A percentile compares a stretch with the other conserved stretches of the same genome.
These are phyloP conservation scores for Manduca sexta DNA, from an alignment of 1,140 invertebrate species.

Conservation along the genomic window DNA sequence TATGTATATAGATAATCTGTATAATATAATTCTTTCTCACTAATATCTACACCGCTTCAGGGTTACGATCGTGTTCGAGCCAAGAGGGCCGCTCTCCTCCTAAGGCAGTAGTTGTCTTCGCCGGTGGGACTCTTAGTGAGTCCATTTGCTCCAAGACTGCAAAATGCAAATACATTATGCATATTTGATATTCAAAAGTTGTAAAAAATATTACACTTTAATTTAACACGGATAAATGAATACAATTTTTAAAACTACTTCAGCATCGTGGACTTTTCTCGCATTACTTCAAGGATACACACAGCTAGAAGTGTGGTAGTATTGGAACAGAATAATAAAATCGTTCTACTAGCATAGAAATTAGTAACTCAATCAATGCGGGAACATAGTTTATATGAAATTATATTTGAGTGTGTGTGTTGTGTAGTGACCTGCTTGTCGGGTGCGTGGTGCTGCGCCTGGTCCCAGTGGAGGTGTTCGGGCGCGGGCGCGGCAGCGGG, in stretches of 20 bases:
- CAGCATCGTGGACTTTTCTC: neutral
- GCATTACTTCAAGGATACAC: no score
- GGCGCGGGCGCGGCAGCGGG: constrained; percentile 19
- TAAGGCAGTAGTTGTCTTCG: constrained; percentile 6
- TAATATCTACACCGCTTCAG: constrained; percentile 71
- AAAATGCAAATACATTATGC: no score
- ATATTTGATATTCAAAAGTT: no score
- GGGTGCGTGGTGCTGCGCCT: constrained; percentile 34
- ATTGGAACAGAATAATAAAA: no score
- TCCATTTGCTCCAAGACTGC: constrained; percentile 68
- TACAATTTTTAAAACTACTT: neutral
- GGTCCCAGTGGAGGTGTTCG: constrained; percentile 38
- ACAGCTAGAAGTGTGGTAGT: no score
- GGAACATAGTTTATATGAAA: neutral
- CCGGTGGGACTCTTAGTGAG: constrained; percentile 40
- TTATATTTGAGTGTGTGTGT: constrained; percentile 4
- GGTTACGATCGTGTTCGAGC: constrained; percentile 38
- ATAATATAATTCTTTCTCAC: constrained; percentile 71
- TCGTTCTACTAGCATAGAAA: no score
- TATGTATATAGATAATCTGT: constrained; percentile 72
- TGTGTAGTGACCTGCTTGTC: constrained; percentile 47
- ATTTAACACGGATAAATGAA: no score
- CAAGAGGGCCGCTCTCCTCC: neutral
- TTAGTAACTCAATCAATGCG: no score
- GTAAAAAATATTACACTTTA: no score